A percentile compares a stretch with the other conserved stretches of the same genome.
Conservation (phyloP, 2,797 vertebrate species). For the Neosilurus mollespiculum region DNA sequence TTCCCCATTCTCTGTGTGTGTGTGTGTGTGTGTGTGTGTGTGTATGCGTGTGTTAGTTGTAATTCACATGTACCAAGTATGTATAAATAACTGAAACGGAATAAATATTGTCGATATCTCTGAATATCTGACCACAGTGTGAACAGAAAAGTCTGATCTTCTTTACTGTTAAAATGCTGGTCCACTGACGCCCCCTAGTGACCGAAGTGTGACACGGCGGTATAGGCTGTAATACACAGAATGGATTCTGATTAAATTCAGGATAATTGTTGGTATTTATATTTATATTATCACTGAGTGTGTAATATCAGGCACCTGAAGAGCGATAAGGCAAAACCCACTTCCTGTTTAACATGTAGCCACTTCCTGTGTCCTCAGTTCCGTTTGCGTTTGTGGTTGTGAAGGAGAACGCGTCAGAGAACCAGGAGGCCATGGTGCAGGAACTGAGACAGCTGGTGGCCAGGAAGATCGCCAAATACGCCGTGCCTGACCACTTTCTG, state of each 20-base stretch:
- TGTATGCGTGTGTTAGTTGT: background rate
- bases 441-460: constrained; percentile 81
- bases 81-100: too few relatives aligned
- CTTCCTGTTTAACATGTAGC: background rate
- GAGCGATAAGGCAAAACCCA: background rate
- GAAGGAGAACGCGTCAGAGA: constrained; percentile 68
- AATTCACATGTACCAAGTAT: too few relatives aligned
- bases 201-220: background rate
- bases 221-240: background rate
- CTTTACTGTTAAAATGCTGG: background rate
- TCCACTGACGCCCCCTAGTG: constrained; percentile 13
- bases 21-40: constrained; percentile 3
- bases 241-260: background rate
- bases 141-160: background rate
- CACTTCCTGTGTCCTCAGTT: constrained; percentile 64
- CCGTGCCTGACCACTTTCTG: constrained; percentile 89
- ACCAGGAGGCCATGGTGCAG: constrained; percentile 65
- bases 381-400: constrained; percentile 90
- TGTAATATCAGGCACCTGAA: background rate
- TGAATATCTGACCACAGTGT: background rate
- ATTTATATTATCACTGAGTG: background rate
- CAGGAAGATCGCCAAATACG: constrained; percentile 91
- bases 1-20: background rate
- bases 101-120: too few relatives aligned
- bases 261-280: background rate